Conservation (phyloP, 1,140 invertebrate genomes). For the Lethrus apterus region DNA sequence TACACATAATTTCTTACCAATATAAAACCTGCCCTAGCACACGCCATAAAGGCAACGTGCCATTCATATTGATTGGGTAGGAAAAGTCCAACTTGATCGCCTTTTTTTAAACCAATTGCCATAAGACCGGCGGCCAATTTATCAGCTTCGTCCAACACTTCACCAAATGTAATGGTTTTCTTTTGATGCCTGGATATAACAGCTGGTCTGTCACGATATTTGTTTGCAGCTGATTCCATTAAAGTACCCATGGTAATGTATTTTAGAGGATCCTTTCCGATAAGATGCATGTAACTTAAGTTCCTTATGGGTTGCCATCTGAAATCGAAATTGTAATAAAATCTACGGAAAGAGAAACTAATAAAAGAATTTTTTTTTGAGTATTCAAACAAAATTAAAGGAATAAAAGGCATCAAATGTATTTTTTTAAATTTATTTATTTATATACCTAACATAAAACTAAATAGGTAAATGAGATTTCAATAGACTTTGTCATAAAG, state of each 20-base stretch:
- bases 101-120: constrained; percentile 65
- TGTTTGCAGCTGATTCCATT: constrained; percentile 47
- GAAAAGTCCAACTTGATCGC: constrained; percentile 84
- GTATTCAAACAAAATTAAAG: no score
- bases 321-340: no score
- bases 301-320: background rate
- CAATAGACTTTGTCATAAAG: no score
- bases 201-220: constrained; percentile 51
- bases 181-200: constrained; percentile 56
- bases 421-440: no score
- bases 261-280: constrained; percentile 49
- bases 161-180: constrained; percentile 52
- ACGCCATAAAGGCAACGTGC: constrained; percentile 69
- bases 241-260: constrained; percentile 57
- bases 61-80: constrained; percentile 80
- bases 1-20: constrained; percentile 60
- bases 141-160: constrained; percentile 62
- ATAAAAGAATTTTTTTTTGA: no score
- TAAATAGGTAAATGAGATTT: no score
- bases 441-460: no score
- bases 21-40: constrained; percentile 73
- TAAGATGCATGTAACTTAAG: constrained; percentile 45
- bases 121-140: constrained; percentile 72
- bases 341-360: no score
- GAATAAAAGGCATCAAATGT: no score